Percentiles rank a stretch among this genome's conserved stretches.
Conservation (phyloP, 2,888 invertebrate species). For the Nomada fabriciana region DNA sequence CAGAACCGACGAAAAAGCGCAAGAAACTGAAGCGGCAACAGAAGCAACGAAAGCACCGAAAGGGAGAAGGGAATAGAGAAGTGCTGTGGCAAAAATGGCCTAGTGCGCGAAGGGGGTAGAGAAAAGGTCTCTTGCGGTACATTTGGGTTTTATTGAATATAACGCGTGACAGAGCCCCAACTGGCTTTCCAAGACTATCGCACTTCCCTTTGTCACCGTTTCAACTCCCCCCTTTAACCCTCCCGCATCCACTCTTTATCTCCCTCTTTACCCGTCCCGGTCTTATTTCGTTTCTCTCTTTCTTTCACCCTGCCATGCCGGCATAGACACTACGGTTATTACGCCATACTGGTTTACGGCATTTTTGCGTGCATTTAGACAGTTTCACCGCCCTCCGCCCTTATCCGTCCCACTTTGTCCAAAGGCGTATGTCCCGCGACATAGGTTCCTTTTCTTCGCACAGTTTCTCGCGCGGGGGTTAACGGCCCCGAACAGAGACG, state of each 20-base stretch:
- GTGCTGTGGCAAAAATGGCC: slow-evolving; percentile 62
- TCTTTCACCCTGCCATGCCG: slow-evolving; percentile 1
- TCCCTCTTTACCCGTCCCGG: background rate
- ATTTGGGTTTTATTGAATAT: slow-evolving; percentile 81
- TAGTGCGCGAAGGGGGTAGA: slow-evolving; percentile 51
- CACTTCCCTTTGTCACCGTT: slow-evolving; percentile 56
- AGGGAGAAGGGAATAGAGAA: slow-evolving; percentile 9
- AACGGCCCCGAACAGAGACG: slow-evolving; percentile 52
- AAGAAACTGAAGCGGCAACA: slow-evolving; percentile 19
- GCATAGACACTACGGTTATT: slow-evolving; percentile 73
- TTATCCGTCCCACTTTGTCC: background rate
- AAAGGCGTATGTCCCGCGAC: background rate
- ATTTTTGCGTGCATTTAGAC: slow-evolving; percentile 76
- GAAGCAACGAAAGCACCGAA: background rate
- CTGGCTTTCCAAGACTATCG: slow-evolving; percentile 69
- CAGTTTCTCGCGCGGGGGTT: slow-evolving; percentile 37
- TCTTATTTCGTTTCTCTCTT: background rate
- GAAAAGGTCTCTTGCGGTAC: slow-evolving; percentile 77
- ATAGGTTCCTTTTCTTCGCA: slow-evolving; percentile 1
- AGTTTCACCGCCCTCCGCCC: slow-evolving; percentile 29
- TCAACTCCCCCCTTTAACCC: slow-evolving; percentile 18
- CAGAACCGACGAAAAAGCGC: background rate
- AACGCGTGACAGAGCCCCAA: slow-evolving; percentile 70
- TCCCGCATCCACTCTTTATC: slow-evolving; percentile 21
- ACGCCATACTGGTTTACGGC: slow-evolving; percentile 73